Base-by-base conservation (phyloP, 2,797 vertebrate genomes). In the Sarcophilus harrisii region DNA sequence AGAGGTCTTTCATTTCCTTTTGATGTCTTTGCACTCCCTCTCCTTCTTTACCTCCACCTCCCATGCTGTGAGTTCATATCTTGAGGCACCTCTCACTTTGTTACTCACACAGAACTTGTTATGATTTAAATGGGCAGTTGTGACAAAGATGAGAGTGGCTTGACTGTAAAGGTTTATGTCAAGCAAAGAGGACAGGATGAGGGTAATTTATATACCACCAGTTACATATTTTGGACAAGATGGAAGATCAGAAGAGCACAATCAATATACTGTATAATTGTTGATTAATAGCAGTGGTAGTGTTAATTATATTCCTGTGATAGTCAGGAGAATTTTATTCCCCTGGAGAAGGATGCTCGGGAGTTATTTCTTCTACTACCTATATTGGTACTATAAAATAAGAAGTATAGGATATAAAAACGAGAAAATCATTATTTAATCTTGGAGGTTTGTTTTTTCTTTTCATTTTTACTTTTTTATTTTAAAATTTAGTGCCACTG, bases 341-440 rank as follows among this genome's bases (percentile, higher is more conserved):
- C 93, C 91, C 59, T 81, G 45, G 93, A 95, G 93, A 96, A 95
- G 92, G n/a, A 52, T 95, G 5, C 38, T 89, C 1, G 0, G 52
- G 27, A 94, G 66, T 96, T 96, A 93, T 96, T 94, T 97, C 62
- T 92, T 90, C 92, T 57, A 66, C 24, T 95, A 92, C 12, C 2
- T 95, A 73, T 95, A 91, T 58, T 96, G 92, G 93, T 96, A 96
- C 90, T 92, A 94, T 93, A 97, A 95, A 97, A 95, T 95, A 97
- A 96, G 60, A 97, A 96, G n/a, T 81, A 96, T 94, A n/a, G 92
- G 54, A 57, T 96, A 95, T 95, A 96, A 96, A 97, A 97, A 94
- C 96, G 90, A 95, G 91, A 97, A 97, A 96, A 96, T 96, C 90
- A 98, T 96, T 97, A 97, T 94, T 97, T 96, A 97, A 97, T 97